Percentiles rank a stretch among this genome's conserved stretches.
Conservation (phyloP, 2,888 invertebrate species). For the Drosophila testacea region DNA sequence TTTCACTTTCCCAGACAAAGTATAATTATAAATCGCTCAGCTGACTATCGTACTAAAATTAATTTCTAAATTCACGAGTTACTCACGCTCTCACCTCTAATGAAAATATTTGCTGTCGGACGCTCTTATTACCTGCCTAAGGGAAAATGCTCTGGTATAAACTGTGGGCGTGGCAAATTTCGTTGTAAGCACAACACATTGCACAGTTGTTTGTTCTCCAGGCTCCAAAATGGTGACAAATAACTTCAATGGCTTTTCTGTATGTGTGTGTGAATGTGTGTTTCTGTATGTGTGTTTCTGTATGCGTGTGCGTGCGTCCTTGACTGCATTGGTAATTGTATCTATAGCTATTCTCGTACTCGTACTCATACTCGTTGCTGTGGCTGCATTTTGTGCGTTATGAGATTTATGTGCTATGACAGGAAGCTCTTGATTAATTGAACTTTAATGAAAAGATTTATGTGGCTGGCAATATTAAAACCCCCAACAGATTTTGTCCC, state of each 20-base stretch:
- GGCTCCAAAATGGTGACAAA: slow-evolving; percentile 67
- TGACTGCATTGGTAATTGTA: slow-evolving; percentile 49
- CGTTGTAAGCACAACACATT: slow-evolving; percentile 72
- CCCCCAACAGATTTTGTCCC: slow-evolving; percentile 23
- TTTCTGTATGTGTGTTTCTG: slow-evolving; percentile 1
- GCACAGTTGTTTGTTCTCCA: slow-evolving; percentile 63
- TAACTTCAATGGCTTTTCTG: slow-evolving; percentile 50
- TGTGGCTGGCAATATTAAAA: slow-evolving; percentile 74
- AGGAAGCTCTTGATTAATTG: slow-evolving; percentile 78
- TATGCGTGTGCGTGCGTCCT: slow-evolving; percentile 31
- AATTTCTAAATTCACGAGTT: not conserved
- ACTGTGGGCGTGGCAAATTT: slow-evolving; percentile 72
- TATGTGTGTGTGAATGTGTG: not conserved
- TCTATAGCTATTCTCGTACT: slow-evolving; percentile 26
- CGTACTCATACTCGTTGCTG: slow-evolving; percentile 9
- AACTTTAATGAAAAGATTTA: slow-evolving; percentile 80
- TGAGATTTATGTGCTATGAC: slow-evolving; percentile 74
- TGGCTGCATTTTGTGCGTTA: slow-evolving; percentile 53
- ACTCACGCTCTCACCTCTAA: slow-evolving; percentile 50
- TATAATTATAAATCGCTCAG: not conserved
- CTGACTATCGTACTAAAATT: not conserved
- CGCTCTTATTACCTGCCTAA: slow-evolving; percentile 65
- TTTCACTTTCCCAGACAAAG: not conserved
- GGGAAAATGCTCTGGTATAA: slow-evolving; percentile 13
- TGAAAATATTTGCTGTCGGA: slow-evolving; percentile 52